phyloP scores from a whole-genome alignment of 2,797 vertebrate genomes.

The Amblyopsis hoosieri region DNA sequence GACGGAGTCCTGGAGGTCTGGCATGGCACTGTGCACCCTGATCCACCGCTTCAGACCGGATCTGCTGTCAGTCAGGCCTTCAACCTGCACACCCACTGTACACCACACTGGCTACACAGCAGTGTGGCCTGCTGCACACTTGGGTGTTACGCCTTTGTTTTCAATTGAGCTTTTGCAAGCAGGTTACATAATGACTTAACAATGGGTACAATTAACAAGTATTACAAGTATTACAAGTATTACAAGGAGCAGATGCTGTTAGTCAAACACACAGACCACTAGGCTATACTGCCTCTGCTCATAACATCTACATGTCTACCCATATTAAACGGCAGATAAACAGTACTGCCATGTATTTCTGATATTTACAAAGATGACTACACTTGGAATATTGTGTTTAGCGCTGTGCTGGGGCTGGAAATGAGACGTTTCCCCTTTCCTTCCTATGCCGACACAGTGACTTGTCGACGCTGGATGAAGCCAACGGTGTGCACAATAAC shows the following conservation, averaged over 20 bases:
- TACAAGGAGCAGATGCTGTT: background rate
- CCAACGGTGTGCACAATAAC: slow-evolving; percentile 71
- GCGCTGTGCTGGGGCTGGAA: background rate
- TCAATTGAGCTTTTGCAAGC: background rate
- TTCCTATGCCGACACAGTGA: slow-evolving; percentile 73
- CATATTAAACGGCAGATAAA: no score
- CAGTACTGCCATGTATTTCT: background rate
- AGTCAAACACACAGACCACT: background rate
- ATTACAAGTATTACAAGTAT: background rate
- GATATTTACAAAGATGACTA: background rate
- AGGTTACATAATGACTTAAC: background rate
- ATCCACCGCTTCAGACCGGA: slow-evolving; percentile 85
- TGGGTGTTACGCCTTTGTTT: background rate
- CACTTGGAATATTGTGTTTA: background rate
- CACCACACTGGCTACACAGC: background rate
- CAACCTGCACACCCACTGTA: background rate
- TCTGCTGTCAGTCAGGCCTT: slow-evolving; percentile 83
- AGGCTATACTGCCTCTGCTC: no score
- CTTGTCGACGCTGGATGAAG: slow-evolving; percentile 72
- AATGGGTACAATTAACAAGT: background rate
- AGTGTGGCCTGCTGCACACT: background rate
- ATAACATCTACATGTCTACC: no score
- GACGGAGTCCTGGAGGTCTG: slow-evolving; percentile 86
- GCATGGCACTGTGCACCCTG: slow-evolving; percentile 88
- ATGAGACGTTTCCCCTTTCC: background rate